Percentiles rank a stretch among this genome's conserved stretches.
phyloP scores from a whole-genome alignment of 1,140 invertebrate genomes.

The Samia ricini region DNA sequence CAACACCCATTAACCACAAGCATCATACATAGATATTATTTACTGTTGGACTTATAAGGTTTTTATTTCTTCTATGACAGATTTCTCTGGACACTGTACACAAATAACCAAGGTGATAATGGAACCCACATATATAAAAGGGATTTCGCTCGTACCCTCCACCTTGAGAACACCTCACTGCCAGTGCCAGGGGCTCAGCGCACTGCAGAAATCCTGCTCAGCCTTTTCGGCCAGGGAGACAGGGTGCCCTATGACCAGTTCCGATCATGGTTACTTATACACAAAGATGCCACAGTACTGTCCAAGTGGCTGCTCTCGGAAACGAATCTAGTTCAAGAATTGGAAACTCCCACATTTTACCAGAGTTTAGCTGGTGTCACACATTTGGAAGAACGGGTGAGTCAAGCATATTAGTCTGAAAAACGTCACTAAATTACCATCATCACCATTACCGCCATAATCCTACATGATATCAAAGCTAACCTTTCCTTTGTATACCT shows the following conservation, averaged over 20 bases:
- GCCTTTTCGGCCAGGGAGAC: constrained; percentile 78
- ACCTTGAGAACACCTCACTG: constrained; percentile 76
- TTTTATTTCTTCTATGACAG: constrained; percentile 55
- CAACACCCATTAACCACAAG: too few species aligned
- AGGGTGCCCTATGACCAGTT: constrained; percentile 85
- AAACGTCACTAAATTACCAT: too few species aligned
- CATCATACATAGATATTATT: too few species aligned
- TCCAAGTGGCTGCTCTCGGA: constrained; percentile 89
- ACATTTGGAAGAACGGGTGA: constrained; percentile 86
- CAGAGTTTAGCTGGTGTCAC: constrained; percentile 94
- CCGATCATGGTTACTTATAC: constrained; percentile 82
- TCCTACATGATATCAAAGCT: too few species aligned
- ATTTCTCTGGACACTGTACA: constrained; percentile 92
- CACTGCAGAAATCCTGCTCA: constrained; percentile 68
- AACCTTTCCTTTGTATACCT: too few species aligned
- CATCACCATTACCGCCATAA: too few species aligned
- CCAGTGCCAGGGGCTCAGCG: constrained; percentile 43
- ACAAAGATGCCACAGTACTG: constrained; percentile 87
- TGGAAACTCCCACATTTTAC: constrained; percentile 94
- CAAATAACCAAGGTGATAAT: constrained; percentile 89
- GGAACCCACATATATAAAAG: constrained; percentile 86
- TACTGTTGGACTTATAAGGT: too few species aligned
- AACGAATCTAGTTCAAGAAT: constrained; percentile 86
- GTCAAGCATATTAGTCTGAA: constrained; percentile 35
- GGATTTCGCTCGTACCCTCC: constrained; percentile 85